Evolutionary conservation across 2,113 vertebrate genomes (phyloP).

Genomic region (Ursus arctos): DNA sequence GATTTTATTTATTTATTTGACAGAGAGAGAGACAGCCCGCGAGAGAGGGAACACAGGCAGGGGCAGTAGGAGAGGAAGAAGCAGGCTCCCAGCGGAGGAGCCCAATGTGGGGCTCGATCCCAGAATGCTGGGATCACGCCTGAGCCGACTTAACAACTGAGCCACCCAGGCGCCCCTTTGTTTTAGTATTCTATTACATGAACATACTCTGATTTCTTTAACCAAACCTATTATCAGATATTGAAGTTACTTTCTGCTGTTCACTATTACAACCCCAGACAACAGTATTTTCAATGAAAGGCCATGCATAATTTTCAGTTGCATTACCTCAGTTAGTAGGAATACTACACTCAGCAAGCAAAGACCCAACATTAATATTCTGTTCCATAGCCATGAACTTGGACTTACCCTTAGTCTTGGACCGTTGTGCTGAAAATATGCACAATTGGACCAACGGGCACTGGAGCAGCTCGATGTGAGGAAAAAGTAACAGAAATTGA

Average conservation of each 20-base stretch:
- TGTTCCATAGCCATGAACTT: background rate
- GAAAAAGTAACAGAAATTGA: background rate
- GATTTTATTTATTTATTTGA: no score
- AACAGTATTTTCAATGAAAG: background rate
- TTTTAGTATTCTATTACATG: background rate
- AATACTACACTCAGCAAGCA: background rate
- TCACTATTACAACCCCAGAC: background rate
- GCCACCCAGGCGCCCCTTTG: background rate
- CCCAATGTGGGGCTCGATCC: no score
- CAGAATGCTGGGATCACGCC: no score
- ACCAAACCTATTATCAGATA: background rate
- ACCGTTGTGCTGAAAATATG: background rate
- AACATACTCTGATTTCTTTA: constrained; percentile 33
- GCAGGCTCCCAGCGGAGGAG: no score
- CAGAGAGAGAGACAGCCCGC: no score
- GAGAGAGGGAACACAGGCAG: no score
- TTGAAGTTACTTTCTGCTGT: constrained; percentile 18
- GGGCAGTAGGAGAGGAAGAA: no score
- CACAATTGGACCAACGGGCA: background rate
- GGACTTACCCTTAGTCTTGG: background rate
- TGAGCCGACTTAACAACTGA: no score
- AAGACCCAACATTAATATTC: background rate
- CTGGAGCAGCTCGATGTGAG: background rate
- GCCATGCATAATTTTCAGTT: background rate
- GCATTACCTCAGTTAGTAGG: background rate